Base-by-base conservation (phyloP, 2,113 vertebrate species). In the Onychostoma macrolepis region DNA sequence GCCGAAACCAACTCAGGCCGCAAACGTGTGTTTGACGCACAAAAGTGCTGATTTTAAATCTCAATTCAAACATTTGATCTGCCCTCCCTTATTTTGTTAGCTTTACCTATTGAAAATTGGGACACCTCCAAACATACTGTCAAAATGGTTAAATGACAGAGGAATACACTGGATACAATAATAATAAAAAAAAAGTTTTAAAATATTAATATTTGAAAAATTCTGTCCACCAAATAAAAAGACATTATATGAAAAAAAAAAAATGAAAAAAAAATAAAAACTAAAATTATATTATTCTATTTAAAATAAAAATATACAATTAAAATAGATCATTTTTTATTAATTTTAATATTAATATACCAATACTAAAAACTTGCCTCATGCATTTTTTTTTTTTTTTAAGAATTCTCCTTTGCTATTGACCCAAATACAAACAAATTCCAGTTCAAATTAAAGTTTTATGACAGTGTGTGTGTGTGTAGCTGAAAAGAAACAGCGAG, bases 1-100 rank as follows among this genome's bases (percentile, higher is more conserved):
- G 24, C 48, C 6, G n/a, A 81, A 86, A 76, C 30, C 58, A 85
- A 69, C 76, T 81, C 28, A 6, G 45, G n/a, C 75, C 5, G 10
- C 86, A 80, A 84, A 33, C 67, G n/a, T 41, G 78, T 63, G 63
- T 85, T 83, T 87, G 85, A 87, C 36, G 74, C 45, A 87, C 69
- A 80, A n/a, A 67, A 67, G 38, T 75, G 79, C 48, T 61, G 33
- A 71, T 82, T 88, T 38, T n/a, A 61, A 50, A n/a, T 67, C 30
- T 38, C 36, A 21, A 4, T 41, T 82, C 36, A 65, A 45, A 26
- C 80, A 30, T 67, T 45, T 43, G 8, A 81, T 21, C 58, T 21
- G n/a, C 67, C 38, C 36, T 45, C 80, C n/a, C 36, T 41, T 58
- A 26, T 81, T 81, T 43, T 65, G 7, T 61, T 36, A 38, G 24